phyloP scores from a whole-genome alignment of 1,140 invertebrate genomes.

The Rhizoglyphus robini region DNA sequence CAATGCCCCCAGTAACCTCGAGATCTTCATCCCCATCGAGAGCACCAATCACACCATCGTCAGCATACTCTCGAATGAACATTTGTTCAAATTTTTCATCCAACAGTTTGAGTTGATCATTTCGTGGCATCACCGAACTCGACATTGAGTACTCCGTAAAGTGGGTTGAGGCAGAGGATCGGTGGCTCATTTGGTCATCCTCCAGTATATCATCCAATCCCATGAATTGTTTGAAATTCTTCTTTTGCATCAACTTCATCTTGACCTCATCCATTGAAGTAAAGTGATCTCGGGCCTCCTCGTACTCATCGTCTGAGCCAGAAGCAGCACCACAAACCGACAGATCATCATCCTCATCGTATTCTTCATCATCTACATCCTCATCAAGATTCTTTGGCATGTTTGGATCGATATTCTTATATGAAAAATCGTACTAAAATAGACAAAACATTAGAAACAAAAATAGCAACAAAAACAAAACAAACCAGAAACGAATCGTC shows the following conservation, averaged over 20 bases:
- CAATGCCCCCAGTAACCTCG: slow-evolving; percentile 20
- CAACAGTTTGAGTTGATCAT: slow-evolving; percentile 53
- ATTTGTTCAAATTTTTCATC: slow-evolving; percentile 72
- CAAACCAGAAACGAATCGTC: background rate
- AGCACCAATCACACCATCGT: slow-evolving; percentile 76
- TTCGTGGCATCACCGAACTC: slow-evolving; percentile 73
- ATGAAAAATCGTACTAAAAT: too few relatives aligned
- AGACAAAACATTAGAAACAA: too few relatives aligned
- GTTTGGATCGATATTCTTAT: too few relatives aligned
- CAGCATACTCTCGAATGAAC: slow-evolving; percentile 43
- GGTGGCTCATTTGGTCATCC: slow-evolving; percentile 12
- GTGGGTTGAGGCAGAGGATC: slow-evolving; percentile 30
- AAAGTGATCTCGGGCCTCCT: slow-evolving; percentile 6
- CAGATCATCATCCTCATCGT: slow-evolving; percentile 15
- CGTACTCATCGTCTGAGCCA: slow-evolving; percentile 15
- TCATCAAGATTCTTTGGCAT: too few relatives aligned
- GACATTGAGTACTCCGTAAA: slow-evolving; percentile 91
- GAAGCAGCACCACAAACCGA: background rate
- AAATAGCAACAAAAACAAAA: too few relatives aligned
- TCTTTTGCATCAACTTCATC: background rate
- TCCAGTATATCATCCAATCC: background rate
- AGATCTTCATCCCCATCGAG: slow-evolving; percentile 33
- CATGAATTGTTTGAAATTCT: slow-evolving; percentile 12
- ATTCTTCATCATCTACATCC: background rate
- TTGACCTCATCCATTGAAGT: background rate